phyloP scores from a whole-genome alignment of 2,113 vertebrate genomes.

The Arenaria interpres region DNA sequence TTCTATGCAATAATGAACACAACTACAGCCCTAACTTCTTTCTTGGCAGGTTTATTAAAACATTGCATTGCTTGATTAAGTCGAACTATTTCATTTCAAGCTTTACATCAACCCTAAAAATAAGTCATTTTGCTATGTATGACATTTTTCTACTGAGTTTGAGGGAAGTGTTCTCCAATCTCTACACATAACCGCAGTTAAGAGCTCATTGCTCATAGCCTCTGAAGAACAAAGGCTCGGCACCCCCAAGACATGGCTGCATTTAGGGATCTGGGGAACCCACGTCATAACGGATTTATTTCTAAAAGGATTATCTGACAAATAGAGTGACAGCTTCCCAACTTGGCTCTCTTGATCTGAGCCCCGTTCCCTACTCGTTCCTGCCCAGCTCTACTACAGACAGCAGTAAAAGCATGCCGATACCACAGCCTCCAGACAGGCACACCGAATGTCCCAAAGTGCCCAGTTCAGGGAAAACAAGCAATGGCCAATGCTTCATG shows the following conservation, averaged over 20 bases:
- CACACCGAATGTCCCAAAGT: not conserved
- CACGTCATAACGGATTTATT: not conserved
- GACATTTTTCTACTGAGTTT: not conserved
- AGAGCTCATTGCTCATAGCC: not conserved
- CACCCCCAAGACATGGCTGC: not conserved
- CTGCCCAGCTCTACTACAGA: not conserved
- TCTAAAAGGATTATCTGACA: not conserved
- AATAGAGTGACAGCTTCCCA: not conserved
- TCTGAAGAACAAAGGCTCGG: not conserved
- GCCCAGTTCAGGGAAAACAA: not conserved
- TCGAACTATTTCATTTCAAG: not conserved
- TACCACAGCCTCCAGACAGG: not conserved
- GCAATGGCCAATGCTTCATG: no score
- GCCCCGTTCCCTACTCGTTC: not conserved
- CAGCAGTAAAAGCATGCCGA: not conserved
- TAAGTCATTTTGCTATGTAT: not conserved
- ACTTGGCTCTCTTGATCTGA: not conserved
- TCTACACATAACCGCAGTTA: not conserved
- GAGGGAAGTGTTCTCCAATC: not conserved
- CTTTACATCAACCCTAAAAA: not conserved
- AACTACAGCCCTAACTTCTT: not conserved
- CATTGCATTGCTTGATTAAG: not conserved
- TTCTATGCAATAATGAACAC: not conserved
- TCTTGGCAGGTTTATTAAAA: conserved; percentile 3
- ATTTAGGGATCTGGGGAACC: not conserved